These are phyloP conservation scores for Monopis laevigella DNA, from an alignment of 2,888 invertebrate species.

Conservation along the genomic window DNA sequence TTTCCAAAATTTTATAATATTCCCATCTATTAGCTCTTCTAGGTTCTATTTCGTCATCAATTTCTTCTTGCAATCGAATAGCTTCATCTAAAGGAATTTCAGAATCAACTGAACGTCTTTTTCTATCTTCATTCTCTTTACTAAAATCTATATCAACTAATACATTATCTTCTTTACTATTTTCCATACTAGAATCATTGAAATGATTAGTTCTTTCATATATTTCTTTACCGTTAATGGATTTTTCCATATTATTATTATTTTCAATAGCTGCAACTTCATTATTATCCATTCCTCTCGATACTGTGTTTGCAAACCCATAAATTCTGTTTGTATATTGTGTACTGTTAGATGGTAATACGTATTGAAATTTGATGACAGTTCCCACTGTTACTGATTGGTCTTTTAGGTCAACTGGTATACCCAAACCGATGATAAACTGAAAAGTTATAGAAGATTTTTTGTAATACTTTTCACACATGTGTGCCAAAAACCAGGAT, in stretches of 20 bases:
- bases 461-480: too few relatives aligned
- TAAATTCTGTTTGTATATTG: conserved; percentile 64
- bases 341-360: conserved; percentile 70
- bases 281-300: conserved; percentile 42
- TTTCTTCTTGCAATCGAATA: conserved; percentile 56
- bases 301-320: conserved; percentile 48
- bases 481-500: too few relatives aligned
- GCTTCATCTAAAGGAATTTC: conserved; percentile 51
- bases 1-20: conserved; percentile 71
- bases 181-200: conserved; percentile 17
- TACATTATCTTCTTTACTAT: conserved; percentile 26
- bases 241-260: conserved; percentile 24
- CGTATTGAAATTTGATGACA: conserved; percentile 74
- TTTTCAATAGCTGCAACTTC: conserved; percentile 25
- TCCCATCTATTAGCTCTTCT: conserved; percentile 69
- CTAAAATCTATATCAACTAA: conserved; percentile 52
- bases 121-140: conserved; percentile 25
- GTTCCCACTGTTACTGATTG: conserved; percentile 71
- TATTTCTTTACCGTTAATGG: too few relatives aligned
- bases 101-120: conserved; percentile 32
- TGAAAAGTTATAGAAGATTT: too few relatives aligned
- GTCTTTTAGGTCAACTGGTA: conserved; percentile 71
- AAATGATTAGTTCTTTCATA: too few relatives aligned
- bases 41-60: conserved; percentile 40
- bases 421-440: conserved; percentile 74